These are phyloP conservation scores for Whitmania pigra DNA, from an alignment of 1,140 invertebrate genomes.

Conservation along the genomic window DNA sequence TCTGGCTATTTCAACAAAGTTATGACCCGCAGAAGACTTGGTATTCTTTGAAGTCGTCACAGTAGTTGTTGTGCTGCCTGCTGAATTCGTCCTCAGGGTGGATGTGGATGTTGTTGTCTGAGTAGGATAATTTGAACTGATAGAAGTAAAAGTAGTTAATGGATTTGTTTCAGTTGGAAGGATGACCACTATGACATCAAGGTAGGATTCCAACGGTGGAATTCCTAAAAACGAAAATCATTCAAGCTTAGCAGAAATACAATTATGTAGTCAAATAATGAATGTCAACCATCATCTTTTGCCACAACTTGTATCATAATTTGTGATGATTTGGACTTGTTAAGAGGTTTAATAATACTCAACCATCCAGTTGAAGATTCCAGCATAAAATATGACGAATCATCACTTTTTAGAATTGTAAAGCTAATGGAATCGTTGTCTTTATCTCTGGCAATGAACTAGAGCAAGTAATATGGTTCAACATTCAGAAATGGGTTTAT, in stretches of 20 bases:
- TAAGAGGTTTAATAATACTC: neutral
- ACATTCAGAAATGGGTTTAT: too few species aligned
- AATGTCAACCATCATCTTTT: neutral
- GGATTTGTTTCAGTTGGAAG: neutral
- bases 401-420: neutral
- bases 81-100: too few species aligned
- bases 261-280: neutral
- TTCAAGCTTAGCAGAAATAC: neutral
- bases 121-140: too few species aligned
- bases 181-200: neutral
- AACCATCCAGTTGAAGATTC: neutral
- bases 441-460: neutral
- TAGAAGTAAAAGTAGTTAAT: neutral
- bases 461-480: neutral
- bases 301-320: slow-evolving; percentile 4
- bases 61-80: too few species aligned
- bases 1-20: too few species aligned
- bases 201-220: neutral
- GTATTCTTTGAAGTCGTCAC: too few species aligned
- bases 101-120: too few species aligned
- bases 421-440: neutral
- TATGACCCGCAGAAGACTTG: too few species aligned
- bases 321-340: neutral
- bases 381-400: neutral
- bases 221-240: neutral